Evolutionary conservation across 2,113 vertebrate genomes (phyloP), one percentile per base, ranked within the genome.

Genomic region (Callorhinus ursinus): DNA sequence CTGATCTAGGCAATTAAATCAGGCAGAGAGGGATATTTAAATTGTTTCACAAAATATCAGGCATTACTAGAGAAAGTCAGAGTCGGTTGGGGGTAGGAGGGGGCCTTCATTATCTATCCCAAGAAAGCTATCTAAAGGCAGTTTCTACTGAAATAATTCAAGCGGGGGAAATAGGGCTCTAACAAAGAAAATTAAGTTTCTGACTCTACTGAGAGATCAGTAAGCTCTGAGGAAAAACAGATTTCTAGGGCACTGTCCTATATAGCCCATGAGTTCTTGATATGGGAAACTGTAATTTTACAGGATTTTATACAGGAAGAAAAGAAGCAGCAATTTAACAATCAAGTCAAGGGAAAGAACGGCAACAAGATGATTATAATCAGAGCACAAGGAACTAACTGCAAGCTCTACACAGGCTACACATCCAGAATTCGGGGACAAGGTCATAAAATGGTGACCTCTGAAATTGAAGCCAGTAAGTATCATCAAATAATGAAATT

Each of bases 241-340:
- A 71, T 63, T 57, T 96, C 67, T 82, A 90, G 39, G 18, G 65
- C 51, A 14, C 82, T 65, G 7, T 77, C 16, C 77, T 86, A 85
- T 86, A 85, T 24, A 90, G 42, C 19, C 21, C 92, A 86, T 39
- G 67, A 96, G 49, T 74, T 93, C 72, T 87, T 80, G 49, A 96
- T 77, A 61, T 94, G 84, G 83, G 72, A 96, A 97, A 84, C 83
- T 87, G 21, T 88, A 96, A 98, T 95, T 94, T 96, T 81, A 93
- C 49, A 89, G 89, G 16, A 79, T 92, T 93, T 97, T 97, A 95
- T 67, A 93, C 81, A 96, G 21, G 26, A 94, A 96, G 91, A 92
- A 92, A 96, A 82, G 82, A 15, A 88, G 69, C 79, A 95, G 72
- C 79, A 96, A 96, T 92, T 89, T 97, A 96, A 95, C 79, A 93